A percentile compares a stretch with the other conserved stretches of the same genome.
phyloP scores from a whole-genome alignment of 2,888 invertebrate species.

The Busseola fusca region DNA sequence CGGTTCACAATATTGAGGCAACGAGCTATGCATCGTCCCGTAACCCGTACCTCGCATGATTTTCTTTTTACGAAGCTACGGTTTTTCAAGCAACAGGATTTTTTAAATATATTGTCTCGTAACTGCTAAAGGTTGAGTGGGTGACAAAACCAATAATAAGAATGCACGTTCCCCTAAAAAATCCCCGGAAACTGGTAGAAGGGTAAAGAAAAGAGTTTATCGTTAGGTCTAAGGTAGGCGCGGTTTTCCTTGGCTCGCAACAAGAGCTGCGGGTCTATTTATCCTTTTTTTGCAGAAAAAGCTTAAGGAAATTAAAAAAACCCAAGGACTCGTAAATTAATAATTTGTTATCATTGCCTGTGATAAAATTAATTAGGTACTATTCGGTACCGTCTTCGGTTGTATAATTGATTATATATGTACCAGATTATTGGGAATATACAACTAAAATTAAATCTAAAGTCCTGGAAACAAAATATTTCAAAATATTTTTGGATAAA shows the following conservation, averaged over 20 bases:
- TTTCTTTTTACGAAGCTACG: not conserved
- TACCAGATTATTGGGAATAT: too few relatives aligned
- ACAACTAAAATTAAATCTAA: too few relatives aligned
- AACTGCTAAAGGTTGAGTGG: not conserved
- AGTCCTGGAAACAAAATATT: too few relatives aligned
- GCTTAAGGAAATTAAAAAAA: not conserved
- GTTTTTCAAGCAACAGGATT: not conserved
- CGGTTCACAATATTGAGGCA: constrained; percentile 37
- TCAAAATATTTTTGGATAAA: too few relatives aligned
- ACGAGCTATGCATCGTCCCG: constrained; percentile 9
- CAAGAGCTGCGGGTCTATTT: not conserved
- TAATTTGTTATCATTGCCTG: not conserved
- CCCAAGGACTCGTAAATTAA: not conserved
- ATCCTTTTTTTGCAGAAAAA: not conserved
- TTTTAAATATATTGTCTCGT: not conserved
- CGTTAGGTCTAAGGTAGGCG: not conserved
- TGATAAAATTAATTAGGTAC: not conserved
- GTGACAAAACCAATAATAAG: not conserved
- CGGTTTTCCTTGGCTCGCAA: not conserved
- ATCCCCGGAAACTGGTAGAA: not conserved
- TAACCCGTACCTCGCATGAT: constrained; percentile 2
- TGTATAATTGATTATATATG: too few relatives aligned
- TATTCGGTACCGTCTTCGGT: too few relatives aligned
- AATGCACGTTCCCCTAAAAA: not conserved
- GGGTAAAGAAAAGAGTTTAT: not conserved